Evolutionary conservation across 1,140 invertebrate species (phyloP).

Genomic region (Drosophila dunni): DNA sequence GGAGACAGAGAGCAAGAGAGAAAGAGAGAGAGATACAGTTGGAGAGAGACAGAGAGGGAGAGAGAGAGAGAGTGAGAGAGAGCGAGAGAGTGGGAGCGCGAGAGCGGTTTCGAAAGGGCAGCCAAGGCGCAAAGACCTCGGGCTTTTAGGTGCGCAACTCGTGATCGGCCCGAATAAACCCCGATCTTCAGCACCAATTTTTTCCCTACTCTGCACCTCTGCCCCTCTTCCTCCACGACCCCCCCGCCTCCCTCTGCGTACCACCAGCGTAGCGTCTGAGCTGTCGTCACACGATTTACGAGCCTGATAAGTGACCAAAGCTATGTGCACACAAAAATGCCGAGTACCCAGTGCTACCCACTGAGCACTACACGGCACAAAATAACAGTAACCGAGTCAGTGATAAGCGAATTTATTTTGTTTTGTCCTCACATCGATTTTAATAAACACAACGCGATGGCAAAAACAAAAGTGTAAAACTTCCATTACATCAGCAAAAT

Average conservation of each 20-base stretch:
- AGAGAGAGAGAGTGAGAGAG: background rate
- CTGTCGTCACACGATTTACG: constrained; percentile 29
- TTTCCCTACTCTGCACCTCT: too few relatives aligned
- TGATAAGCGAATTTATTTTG: constrained; percentile 40
- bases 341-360: too few relatives aligned
- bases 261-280: background rate
- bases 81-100: background rate
- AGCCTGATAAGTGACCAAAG: constrained; percentile 27
- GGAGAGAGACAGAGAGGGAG: background rate
- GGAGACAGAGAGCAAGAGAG: background rate
- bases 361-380: too few relatives aligned
- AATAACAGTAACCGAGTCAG: background rate
- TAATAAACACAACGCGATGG: constrained; percentile 11
- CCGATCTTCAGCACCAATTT: background rate
- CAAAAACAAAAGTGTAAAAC: constrained; percentile 15
- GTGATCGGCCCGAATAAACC: constrained; percentile 27
- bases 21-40: background rate
- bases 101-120: background rate
- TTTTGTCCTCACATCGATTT: constrained; percentile 12
- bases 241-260: too few relatives aligned
- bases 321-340: constrained; percentile 4
- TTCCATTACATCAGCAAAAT: constrained; percentile 28
- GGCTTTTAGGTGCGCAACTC: constrained; percentile 20
- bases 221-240: background rate
- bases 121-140: background rate